A percentile compares a stretch with the other conserved stretches of the same genome.
Evolutionary conservation across 1,140 invertebrate genomes (phyloP).

Genomic region (Zaprionus ghesquierei): DNA sequence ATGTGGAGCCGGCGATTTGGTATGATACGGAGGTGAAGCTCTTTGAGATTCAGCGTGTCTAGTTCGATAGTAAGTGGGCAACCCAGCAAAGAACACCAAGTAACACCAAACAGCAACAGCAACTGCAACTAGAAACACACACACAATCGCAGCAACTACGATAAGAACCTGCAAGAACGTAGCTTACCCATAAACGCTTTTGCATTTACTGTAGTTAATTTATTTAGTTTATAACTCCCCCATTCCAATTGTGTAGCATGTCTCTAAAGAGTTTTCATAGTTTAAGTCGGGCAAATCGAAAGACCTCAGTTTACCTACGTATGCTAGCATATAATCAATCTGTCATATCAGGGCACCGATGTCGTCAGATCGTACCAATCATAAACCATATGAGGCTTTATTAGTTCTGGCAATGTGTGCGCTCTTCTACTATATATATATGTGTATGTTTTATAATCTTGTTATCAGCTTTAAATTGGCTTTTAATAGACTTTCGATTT

Average conservation of each 20-base stretch:
- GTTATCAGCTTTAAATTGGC: not conserved
- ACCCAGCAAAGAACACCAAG: constrained; percentile 40
- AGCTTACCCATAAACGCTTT: constrained; percentile 84
- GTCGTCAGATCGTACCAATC: constrained; percentile 10
- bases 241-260: constrained; percentile 51
- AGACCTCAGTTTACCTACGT: not conserved
- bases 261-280: constrained; percentile 18
- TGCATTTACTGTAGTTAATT: constrained; percentile 85
- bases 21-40: constrained; percentile 99
- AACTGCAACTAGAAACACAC: constrained; percentile 55
- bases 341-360: not conserved
- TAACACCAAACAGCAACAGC: too few relatives aligned
- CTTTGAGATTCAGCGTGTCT: constrained; percentile 97
- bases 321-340: not conserved
- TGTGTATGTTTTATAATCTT: not conserved
- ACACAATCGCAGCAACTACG: constrained; percentile 52
- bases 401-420: constrained; percentile 2
- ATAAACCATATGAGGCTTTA: constrained; percentile 25
- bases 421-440: not conserved
- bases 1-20: constrained; percentile 99
- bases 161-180: constrained; percentile 13
- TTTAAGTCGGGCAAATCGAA: not conserved
- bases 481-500: constrained; percentile 4
- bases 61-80: constrained; percentile 83
- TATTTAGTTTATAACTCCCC: constrained; percentile 62